Evolutionary conservation across 2,888 invertebrate genomes (phyloP).

Genomic region (Scaptomyza flava): DNA sequence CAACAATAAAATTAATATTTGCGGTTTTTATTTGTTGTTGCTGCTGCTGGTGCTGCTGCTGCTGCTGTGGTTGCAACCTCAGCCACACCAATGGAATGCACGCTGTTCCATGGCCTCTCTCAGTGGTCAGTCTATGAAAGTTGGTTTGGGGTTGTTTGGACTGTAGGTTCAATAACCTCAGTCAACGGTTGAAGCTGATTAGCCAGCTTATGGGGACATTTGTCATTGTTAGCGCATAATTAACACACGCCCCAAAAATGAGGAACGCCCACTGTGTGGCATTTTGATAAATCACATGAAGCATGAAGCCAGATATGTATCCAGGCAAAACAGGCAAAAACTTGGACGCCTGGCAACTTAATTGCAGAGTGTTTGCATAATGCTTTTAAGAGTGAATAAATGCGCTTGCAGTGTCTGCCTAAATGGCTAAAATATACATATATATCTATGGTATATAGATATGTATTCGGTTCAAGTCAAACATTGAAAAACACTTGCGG

Average conservation of each 20-base stretch:
- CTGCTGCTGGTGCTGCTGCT: no score
- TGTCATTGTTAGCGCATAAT: slow-evolving; percentile 76
- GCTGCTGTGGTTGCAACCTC: slow-evolving; percentile 21
- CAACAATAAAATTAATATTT: slow-evolving; percentile 78
- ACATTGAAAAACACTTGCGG: slow-evolving; percentile 78
- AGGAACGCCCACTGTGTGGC: slow-evolving; percentile 44
- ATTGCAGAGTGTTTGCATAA: slow-evolving; percentile 77
- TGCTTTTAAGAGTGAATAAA: slow-evolving; percentile 65
- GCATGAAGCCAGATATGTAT: slow-evolving; percentile 10
- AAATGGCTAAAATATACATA: slow-evolving; percentile 61
- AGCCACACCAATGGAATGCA: slow-evolving; percentile 34
- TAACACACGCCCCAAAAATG: slow-evolving; percentile 53
- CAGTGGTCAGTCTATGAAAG: slow-evolving; percentile 19
- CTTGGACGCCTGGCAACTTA: slow-evolving; percentile 58
- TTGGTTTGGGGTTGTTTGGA: slow-evolving; percentile 1
- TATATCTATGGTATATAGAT: slow-evolving; percentile 24
- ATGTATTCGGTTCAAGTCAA: slow-evolving; percentile 48
- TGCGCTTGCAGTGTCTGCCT: slow-evolving; percentile 50
- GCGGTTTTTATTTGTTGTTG: slow-evolving; percentile 49
- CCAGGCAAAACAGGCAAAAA: background rate
- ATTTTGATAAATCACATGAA: slow-evolving; percentile 65
- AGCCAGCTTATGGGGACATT: slow-evolving; percentile 46
- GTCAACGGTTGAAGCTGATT: slow-evolving; percentile 34
- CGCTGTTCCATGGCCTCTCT: slow-evolving; percentile 24
- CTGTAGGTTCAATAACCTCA: slow-evolving; percentile 26